A percentile compares a stretch with the other conserved stretches of the same genome.
phyloP scores from a whole-genome alignment of 1,140 invertebrate genomes.

The Aplysia californica region DNA sequence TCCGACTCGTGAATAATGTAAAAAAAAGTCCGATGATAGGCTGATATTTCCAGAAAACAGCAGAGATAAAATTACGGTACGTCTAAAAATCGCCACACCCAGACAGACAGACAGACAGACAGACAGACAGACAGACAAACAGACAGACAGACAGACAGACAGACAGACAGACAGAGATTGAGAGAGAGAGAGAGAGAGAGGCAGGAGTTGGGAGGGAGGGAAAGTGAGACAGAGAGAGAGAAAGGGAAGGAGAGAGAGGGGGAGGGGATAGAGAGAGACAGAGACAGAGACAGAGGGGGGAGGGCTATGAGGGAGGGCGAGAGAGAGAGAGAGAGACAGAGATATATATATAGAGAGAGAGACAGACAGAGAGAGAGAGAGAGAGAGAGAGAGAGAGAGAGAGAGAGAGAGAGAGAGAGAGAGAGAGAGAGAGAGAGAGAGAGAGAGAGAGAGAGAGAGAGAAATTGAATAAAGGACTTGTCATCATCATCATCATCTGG shows the following conservation, averaged over 20 bases:
- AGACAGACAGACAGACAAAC: not conserved
- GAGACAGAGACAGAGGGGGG: not conserved
- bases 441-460: not conserved
- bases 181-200: not conserved
- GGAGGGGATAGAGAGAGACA: not conserved
- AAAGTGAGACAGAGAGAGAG: slow-evolving; percentile 9
- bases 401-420: not conserved
- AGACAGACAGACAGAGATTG: too few relatives aligned
- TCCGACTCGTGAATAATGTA: not conserved
- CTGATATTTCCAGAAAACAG: not conserved
- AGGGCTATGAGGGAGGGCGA: too few relatives aligned
- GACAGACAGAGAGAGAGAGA: not conserved
- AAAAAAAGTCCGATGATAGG: too few relatives aligned
- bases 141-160: not conserved
- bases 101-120: not conserved
- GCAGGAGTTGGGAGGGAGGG: not conserved
- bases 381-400: slow-evolving; percentile 1
- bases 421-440: not conserved
- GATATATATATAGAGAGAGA: not conserved
- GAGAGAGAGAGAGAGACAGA: not conserved
- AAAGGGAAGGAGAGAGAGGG: slow-evolving; percentile 10
- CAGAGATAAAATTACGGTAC: not conserved
- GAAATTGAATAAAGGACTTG: not conserved
- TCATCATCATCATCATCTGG: too few relatives aligned
- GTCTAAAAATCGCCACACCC: not conserved